phyloP scores from a whole-genome alignment of 1,140 invertebrate genomes.

The Helicoverpa armigera region DNA sequence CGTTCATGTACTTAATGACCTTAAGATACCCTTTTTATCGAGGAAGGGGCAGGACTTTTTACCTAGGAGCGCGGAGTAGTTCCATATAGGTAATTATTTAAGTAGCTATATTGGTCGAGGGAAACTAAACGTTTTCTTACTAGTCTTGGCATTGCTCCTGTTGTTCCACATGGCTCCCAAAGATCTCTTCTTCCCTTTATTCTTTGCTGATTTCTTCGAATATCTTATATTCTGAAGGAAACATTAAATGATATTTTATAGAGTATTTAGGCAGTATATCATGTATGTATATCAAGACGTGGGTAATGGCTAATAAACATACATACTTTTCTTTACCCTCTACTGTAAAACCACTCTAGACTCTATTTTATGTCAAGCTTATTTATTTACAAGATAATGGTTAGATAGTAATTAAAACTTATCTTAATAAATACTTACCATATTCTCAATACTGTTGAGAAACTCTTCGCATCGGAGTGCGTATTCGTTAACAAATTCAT shows the following conservation, averaged over 20 bases:
- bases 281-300: no score
- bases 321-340: no score
- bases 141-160: not conserved
- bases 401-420: not conserved
- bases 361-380: no score
- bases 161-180: not conserved
- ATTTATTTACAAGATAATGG: no score
- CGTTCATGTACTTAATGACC: no score
- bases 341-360: no score
- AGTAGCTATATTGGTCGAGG: no score
- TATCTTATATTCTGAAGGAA: slow-evolving; percentile 54
- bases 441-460: slow-evolving; percentile 55
- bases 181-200: slow-evolving; percentile 48
- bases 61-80: no score
- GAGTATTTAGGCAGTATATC: not conserved
- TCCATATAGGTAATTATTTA: no score
- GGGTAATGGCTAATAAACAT: no score
- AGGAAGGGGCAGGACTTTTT: no score
- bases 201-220: slow-evolving; percentile 41
- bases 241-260: not conserved
- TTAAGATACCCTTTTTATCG: no score
- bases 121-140: not conserved
- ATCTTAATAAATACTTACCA: slow-evolving; percentile 52
- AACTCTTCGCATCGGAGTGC: slow-evolving; percentile 54
- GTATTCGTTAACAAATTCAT: slow-evolving; percentile 56